Evolutionary conservation across 2,888 invertebrate genomes (phyloP).

Genomic region (Patella depressa): DNA sequence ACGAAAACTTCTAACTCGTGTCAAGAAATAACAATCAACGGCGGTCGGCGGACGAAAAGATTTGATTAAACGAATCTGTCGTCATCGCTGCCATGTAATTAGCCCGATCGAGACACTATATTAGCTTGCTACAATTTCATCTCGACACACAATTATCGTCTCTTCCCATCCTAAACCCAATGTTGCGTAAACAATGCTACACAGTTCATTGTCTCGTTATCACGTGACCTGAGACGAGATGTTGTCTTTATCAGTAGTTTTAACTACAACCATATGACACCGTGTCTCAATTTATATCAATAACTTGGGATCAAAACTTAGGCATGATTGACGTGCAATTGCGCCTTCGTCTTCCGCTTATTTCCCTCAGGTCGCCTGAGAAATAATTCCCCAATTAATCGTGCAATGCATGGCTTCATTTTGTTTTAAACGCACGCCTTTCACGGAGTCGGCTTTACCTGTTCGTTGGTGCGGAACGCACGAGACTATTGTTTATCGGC

Average conservation of each 20-base stretch:
- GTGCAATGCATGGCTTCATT: slow-evolving; percentile 2
- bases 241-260: neutral
- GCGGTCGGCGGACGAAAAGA: too few relatives aligned
- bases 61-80: too few relatives aligned
- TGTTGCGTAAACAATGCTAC: neutral
- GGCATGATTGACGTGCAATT: slow-evolving; percentile 1
- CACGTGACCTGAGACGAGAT: slow-evolving; percentile 1
- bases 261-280: neutral
- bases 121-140: too few relatives aligned
- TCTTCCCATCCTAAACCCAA: neutral
- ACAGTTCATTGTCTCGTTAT: slow-evolving; percentile 6
- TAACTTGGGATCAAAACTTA: neutral
- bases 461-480: too few relatives aligned
- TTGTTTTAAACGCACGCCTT: slow-evolving; percentile 2
- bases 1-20: too few relatives aligned
- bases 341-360: neutral
- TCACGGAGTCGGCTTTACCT: neutral
- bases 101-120: too few relatives aligned
- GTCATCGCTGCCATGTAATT: too few relatives aligned
- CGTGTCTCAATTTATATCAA: neutral
- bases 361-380: slow-evolving; percentile 1
- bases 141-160: neutral
- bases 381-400: slow-evolving; percentile 6
- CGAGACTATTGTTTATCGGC: too few relatives aligned
- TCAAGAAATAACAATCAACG: too few relatives aligned